These are phyloP conservation scores for Ciona savignyi DNA, from an alignment of 23 tunicate genomes.

Conservation along the genomic window DNA sequence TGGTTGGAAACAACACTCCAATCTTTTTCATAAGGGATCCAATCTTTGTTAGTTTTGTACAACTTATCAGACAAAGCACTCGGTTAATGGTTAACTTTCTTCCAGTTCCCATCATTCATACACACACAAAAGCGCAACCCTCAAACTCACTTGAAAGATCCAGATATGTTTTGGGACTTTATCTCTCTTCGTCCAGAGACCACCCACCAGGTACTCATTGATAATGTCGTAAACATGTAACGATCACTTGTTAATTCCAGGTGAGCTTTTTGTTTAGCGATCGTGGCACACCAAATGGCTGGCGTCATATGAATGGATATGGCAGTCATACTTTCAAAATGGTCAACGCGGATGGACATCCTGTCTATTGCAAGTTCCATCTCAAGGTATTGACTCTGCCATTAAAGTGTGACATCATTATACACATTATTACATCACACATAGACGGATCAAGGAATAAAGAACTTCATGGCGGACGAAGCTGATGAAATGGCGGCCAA, in stretches of 20 bases:
- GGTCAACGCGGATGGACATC: slow-evolving; percentile 68
- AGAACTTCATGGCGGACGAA: slow-evolving; percentile 80
- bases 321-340: slow-evolving; percentile 97
- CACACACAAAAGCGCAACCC: slow-evolving; percentile 98
- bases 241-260: too few relatives aligned
- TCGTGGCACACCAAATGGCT: slow-evolving; percentile 91
- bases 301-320: slow-evolving; percentile 86
- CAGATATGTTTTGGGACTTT: slow-evolving; percentile 99
- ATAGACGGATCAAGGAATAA: slow-evolving; percentile 91
- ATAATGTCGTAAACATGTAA: too few relatives aligned
- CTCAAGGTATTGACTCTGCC: too few relatives aligned
- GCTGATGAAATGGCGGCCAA: slow-evolving; percentile 69
- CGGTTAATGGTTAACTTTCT: background rate
- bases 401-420: too few relatives aligned
- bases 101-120: slow-evolving; percentile 93
- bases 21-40: slow-evolving; percentile 94
- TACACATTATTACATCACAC: background rate
- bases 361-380: slow-evolving; percentile 90
- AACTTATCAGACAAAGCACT: too few relatives aligned
- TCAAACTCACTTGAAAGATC: slow-evolving; percentile 88
- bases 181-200: slow-evolving; percentile 93
- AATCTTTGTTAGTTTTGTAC: slow-evolving; percentile 82
- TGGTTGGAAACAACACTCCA: slow-evolving; percentile 97
- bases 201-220: slow-evolving; percentile 60
- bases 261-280: slow-evolving; percentile 89